Evolutionary conservation across 2,888 invertebrate species (phyloP), one percentile per base, ranked within the genome.

Genomic region (Andrena hattorfiana): DNA sequence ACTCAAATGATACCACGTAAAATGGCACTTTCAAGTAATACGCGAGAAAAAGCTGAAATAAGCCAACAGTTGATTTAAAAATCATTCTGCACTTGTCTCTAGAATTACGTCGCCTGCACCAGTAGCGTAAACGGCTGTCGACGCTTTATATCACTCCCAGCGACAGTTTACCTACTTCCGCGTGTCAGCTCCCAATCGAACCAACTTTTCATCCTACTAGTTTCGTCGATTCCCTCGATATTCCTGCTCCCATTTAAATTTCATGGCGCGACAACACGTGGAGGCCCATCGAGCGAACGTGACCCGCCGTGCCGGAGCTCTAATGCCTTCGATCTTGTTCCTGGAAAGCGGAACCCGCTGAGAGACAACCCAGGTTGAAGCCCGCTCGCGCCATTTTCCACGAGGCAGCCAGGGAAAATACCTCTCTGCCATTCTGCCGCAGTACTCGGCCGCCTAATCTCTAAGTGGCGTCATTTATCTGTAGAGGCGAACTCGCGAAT

Each of bases 381-480:
- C 77, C 81, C 66, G 49, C 81, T 75, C 74, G 69, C 77, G 73
- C 84, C 75, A 87, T 87, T 87, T 88, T 83, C 86, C 87, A 77
- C 85, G 83, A 77, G 74, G 84, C 81, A 85, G 83, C 81, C 85
- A 85, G 79, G 74, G 84, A 87, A 87, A 89, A 88, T 90, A 84
- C 72, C 83, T 88, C 80, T 81, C 80, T 88, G 78, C 82, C 84
- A 83, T 85, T 85, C 85, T 81, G 81, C 70, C 83, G 72, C 67
- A 83, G 87, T 89, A 89, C 86, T 89, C 81, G 81, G 84, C 86
- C 91, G 87, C 87, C 91, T 91, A 91, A 91, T 91, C 91, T 91
- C 89, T 89, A 90, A 91, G 91, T 91, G 89, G 88, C 87, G 88
- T 91, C 90, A 88, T 91, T 91, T 90, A 90, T 91, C 89, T 87